Evolutionary conservation across 2,113 vertebrate species (phyloP).

Genomic region (Cygnus atratus): DNA sequence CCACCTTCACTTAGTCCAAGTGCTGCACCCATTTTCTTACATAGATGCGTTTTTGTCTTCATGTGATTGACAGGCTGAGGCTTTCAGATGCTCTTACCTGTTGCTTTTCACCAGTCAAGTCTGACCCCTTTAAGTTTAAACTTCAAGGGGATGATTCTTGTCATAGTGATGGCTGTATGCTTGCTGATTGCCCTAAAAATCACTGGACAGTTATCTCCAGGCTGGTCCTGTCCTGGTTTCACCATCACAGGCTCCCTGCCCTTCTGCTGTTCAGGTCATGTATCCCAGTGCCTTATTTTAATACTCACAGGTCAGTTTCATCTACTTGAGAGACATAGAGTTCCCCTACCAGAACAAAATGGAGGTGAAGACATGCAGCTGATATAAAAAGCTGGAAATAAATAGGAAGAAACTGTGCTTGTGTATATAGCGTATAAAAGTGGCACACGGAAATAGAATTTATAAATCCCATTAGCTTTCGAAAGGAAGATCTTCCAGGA

Average conservation of each 20-base stretch:
- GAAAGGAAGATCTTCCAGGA: background rate
- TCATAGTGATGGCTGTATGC: background rate
- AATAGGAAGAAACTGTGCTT: background rate
- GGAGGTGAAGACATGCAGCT: background rate
- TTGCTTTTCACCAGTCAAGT: background rate
- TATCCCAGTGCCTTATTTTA: background rate
- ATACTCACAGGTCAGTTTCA: background rate
- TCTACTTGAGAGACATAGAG: fast-evolving
- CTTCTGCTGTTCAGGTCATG: background rate
- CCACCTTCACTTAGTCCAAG: background rate
- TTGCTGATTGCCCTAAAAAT: background rate
- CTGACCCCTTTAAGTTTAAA: background rate
- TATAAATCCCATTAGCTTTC: constrained; percentile 2
- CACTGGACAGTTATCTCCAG: background rate
- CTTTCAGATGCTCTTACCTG: background rate
- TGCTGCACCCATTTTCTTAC: background rate
- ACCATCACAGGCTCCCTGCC: background rate
- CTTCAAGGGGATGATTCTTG: background rate
- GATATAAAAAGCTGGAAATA: background rate
- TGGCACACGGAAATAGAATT: background rate
- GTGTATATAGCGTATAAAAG: background rate
- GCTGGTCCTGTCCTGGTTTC: background rate
- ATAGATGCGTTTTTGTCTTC: background rate
- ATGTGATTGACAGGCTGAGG: background rate
- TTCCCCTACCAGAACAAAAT: background rate